These are phyloP conservation scores for Staurois parvus DNA, from an alignment of 2,797 vertebrate genomes.

Conservation along the genomic window DNA sequence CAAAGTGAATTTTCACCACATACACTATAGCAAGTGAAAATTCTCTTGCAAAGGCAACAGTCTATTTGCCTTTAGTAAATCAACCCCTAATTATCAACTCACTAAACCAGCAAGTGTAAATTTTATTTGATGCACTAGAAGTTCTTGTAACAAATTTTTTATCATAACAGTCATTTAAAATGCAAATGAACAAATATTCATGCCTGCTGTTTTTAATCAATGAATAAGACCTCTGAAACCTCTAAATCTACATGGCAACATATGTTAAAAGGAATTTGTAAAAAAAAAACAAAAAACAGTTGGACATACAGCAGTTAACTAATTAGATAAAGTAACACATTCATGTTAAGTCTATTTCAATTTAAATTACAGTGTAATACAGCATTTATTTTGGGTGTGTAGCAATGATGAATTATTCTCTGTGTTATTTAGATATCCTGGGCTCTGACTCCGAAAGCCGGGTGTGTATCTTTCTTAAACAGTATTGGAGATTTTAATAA, in stretches of 20 bases:
- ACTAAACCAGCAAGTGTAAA: neutral
- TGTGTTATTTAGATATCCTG: too few relatives aligned
- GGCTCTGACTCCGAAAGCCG: too few relatives aligned
- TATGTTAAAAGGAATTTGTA: neutral
- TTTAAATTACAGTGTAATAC: neutral
- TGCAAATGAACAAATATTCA: slow-evolving; percentile 45
- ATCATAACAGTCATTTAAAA: slow-evolving; percentile 46
- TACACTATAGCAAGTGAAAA: too few relatives aligned
- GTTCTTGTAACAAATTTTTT: slow-evolving; percentile 7
- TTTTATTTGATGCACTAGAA: neutral
- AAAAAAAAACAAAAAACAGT: neutral
- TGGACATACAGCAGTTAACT: neutral
- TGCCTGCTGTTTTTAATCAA: slow-evolving; percentile 54
- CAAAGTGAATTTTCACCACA: too few relatives aligned
- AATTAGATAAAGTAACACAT: neutral
- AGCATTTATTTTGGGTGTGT: neutral
- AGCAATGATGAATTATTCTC: neutral
- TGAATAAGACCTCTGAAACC: slow-evolving; percentile 36
- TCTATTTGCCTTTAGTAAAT: too few relatives aligned
- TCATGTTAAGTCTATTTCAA: neutral
- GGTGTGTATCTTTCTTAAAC: too few relatives aligned
- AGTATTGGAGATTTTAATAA: too few relatives aligned
- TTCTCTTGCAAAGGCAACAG: too few relatives aligned
- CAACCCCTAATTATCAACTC: too few relatives aligned
- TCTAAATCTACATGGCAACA: slow-evolving; percentile 28